Percentiles rank a stretch among this genome's conserved stretches.
Evolutionary conservation across 2,888 invertebrate genomes (phyloP).

Genomic region (Epicampocera succincta): DNA sequence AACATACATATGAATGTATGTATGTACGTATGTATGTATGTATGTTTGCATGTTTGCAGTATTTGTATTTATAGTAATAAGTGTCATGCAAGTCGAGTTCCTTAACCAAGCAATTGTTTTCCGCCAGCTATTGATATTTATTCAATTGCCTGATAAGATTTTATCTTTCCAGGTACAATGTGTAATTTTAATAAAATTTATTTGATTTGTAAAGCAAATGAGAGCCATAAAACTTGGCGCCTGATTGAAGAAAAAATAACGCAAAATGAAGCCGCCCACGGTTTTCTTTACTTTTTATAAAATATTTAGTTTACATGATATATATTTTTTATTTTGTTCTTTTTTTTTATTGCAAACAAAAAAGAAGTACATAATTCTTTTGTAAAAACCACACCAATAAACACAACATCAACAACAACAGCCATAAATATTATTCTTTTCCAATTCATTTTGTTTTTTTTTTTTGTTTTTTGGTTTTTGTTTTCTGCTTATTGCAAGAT

Average conservation of each 20-base stretch:
- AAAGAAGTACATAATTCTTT: constrained; percentile 47
- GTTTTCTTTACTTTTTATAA: constrained; percentile 31
- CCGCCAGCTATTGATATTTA: constrained; percentile 23
- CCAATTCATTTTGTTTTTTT: constrained; percentile 46
- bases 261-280: constrained; percentile 60
- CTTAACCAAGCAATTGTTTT: constrained; percentile 27
- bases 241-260: constrained; percentile 31
- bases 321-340: constrained; percentile 10
- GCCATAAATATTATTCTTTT: constrained; percentile 63
- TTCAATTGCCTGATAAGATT: constrained; percentile 49
- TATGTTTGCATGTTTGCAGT: too few relatives aligned
- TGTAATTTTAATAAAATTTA: constrained; percentile 16
- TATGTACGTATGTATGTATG: too few relatives aligned
- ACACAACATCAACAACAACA: constrained; percentile 70
- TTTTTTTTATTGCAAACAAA: constrained; percentile 27
- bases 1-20: background rate
- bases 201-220: constrained; percentile 39
- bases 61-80: too few relatives aligned
- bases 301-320: constrained; percentile 21
- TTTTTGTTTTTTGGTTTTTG: constrained; percentile 1
- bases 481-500: constrained; percentile 51
- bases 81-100: constrained; percentile 50
- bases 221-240: constrained; percentile 58
- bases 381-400: constrained; percentile 67
- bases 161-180: constrained; percentile 12